Conservation (phyloP, 2,888 invertebrate species). For the Octonoba sinensis region DNA sequence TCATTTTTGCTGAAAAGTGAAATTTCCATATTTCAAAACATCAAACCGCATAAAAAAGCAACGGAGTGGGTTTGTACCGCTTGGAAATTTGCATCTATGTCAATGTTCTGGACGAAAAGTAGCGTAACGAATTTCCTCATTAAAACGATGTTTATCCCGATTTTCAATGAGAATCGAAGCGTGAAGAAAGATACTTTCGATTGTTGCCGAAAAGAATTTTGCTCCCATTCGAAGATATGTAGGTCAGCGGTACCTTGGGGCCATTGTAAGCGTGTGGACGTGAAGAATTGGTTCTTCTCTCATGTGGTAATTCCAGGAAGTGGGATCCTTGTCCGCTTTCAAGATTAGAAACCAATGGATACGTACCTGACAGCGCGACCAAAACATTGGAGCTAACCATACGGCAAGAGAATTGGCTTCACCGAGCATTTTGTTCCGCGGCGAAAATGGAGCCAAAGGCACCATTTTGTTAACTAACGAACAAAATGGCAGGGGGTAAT, state of each 20-base stretch:
- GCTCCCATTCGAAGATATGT: slow-evolving; percentile 46
- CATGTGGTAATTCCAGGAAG: slow-evolving; percentile 49
- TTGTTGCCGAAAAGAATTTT: slow-evolving; percentile 55
- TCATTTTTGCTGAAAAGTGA: too few species aligned
- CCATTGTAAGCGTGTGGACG: slow-evolving; percentile 38
- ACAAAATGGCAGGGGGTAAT: too few species aligned
- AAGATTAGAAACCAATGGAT: neutral
- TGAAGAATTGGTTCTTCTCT: slow-evolving; percentile 19
- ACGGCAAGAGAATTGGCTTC: too few species aligned
- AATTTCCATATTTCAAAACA: too few species aligned
- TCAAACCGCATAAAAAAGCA: too few species aligned
- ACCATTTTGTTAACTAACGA: too few species aligned
- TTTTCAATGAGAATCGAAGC: slow-evolving; percentile 45
- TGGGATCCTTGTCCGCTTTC: neutral
- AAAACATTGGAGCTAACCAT: too few species aligned
- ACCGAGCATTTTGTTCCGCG: too few species aligned
- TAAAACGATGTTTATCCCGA: slow-evolving; percentile 34
- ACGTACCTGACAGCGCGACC: neutral
- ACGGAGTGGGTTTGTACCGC: too few species aligned
- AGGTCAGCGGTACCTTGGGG: slow-evolving; percentile 55
- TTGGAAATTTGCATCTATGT: too few species aligned
- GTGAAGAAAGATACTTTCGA: slow-evolving; percentile 58
- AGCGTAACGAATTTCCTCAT: slow-evolving; percentile 52
- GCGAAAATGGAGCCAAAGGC: too few species aligned
- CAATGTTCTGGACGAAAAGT: neutral